phyloP scores from a whole-genome alignment of 2,797 vertebrate genomes.

The Molossus alvarezi region DNA sequence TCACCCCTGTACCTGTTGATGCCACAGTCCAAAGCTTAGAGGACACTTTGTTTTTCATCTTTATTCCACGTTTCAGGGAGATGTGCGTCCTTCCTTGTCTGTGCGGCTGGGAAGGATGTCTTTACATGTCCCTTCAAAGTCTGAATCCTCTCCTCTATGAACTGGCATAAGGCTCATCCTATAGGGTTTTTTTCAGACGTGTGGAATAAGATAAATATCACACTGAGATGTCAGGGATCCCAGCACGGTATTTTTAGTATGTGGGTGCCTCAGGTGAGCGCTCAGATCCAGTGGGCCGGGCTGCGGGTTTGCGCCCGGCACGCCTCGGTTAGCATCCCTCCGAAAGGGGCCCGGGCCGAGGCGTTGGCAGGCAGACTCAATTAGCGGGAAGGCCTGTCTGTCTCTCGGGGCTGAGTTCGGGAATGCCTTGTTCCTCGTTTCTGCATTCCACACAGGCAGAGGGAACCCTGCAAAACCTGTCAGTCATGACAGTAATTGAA shows the following conservation, averaged over 20 bases:
- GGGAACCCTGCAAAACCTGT: background rate
- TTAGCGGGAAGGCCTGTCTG: background rate
- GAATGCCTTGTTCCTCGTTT: background rate
- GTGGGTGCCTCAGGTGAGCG: accelerated
- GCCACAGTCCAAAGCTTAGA: accelerated
- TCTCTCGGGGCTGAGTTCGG: background rate
- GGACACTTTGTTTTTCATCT: background rate
- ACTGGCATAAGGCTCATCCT: background rate
- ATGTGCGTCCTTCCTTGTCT: background rate
- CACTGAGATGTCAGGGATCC: accelerated
- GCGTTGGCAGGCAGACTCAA: accelerated
- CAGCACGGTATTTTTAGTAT: accelerated
- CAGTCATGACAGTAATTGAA: background rate
- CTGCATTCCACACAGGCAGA: background rate
- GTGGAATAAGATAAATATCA: accelerated
- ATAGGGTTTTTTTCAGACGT: background rate
- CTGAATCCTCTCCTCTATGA: accelerated
- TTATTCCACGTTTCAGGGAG: background rate
- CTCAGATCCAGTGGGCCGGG: accelerated
- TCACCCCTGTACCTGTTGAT: accelerated
- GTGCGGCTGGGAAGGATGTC: background rate
- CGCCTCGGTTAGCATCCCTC: background rate
- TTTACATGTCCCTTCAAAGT: background rate
- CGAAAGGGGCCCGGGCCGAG: background rate
- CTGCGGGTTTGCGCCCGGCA: accelerated